These are phyloP conservation scores for Hapalemur alaotrensis DNA, from an alignment of 2,797 vertebrate genomes.

Conservation along the genomic window DNA sequence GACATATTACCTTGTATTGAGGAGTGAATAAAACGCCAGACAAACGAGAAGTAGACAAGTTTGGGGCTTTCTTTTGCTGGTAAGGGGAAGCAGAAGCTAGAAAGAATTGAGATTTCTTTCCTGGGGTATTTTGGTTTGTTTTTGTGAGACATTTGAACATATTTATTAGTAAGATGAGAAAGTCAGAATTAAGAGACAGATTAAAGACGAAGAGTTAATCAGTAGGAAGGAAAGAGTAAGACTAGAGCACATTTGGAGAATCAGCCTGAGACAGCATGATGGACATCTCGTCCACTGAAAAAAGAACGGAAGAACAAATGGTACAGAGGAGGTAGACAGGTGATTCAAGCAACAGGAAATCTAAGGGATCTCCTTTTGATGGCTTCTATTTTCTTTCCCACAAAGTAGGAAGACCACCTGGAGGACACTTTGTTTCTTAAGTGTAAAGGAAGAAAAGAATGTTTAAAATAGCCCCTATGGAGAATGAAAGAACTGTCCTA, in stretches of 20 bases:
- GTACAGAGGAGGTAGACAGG: not conserved
- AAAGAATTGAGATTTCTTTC: not conserved
- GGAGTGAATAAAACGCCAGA: not conserved
- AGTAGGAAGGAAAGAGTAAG: not conserved
- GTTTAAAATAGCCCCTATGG: not conserved
- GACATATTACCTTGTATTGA: not conserved
- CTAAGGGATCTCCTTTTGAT: slow-evolving; percentile 31
- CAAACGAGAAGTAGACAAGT: not conserved
- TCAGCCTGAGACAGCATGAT: not conserved
- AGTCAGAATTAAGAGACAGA: slow-evolving; percentile 29
- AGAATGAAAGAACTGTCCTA: not conserved
- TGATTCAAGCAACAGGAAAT: slow-evolving; percentile 30
- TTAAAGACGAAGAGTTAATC: not conserved
- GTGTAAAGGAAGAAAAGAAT: slow-evolving; percentile 17
- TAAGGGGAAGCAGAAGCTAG: not conserved
- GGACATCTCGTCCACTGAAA: not conserved
- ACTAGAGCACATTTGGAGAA: not conserved
- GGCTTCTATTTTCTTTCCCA: slow-evolving; percentile 50
- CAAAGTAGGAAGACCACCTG: slow-evolving; percentile 22
- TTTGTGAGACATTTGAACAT: not conserved
- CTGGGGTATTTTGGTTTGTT: not conserved
- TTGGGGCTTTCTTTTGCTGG: not conserved
- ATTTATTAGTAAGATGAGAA: slow-evolving; percentile 1
- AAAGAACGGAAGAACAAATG: slow-evolving; percentile 44
- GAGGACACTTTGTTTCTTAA: not conserved